phyloP scores from a whole-genome alignment of 2,113 vertebrate genomes.

The Crocuta crocuta region DNA sequence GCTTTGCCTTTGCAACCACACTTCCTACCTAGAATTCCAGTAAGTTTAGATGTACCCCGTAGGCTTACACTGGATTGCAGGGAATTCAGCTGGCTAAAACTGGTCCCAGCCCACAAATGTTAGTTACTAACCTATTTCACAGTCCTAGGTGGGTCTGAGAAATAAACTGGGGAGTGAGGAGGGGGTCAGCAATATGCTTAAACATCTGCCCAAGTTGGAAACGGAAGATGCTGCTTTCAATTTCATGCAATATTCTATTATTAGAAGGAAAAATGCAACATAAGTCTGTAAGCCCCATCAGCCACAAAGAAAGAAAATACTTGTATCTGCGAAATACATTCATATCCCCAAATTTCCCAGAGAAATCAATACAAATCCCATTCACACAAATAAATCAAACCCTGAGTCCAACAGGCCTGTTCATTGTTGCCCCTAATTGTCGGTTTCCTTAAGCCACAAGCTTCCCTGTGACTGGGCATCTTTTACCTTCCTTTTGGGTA shows the following conservation, averaged over 20 bases:
- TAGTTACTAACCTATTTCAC: conserved; percentile 12
- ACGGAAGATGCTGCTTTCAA: conserved; percentile 8
- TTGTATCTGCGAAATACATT: conserved; percentile 39
- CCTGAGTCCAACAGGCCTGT: background rate
- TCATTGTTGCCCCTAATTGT: background rate
- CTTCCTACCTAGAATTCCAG: conserved; percentile 45
- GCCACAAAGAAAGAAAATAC: conserved; percentile 42
- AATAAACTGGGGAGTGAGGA: background rate
- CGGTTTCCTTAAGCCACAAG: background rate
- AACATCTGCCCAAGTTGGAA: conserved; percentile 8
- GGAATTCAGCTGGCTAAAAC: conserved; percentile 34
- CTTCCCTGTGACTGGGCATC: background rate
- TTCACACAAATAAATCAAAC: conserved; percentile 37
- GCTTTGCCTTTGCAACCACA: conserved; percentile 46
- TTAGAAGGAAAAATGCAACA: conserved; percentile 47
- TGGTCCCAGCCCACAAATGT: background rate
- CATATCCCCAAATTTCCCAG: conserved; percentile 17
- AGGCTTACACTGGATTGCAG: conserved; percentile 23
- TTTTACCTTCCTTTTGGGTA: background rate
- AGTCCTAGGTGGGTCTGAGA: background rate
- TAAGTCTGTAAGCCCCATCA: conserved; percentile 5
- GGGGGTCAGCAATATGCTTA: background rate
- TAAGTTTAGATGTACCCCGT: background rate
- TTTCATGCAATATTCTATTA: conserved; percentile 40
- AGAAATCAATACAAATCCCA: conserved; percentile 22